These are phyloP conservation scores for Lophotis ruficrista DNA, from an alignment of 2,113 vertebrate species.

Conservation along the genomic window DNA sequence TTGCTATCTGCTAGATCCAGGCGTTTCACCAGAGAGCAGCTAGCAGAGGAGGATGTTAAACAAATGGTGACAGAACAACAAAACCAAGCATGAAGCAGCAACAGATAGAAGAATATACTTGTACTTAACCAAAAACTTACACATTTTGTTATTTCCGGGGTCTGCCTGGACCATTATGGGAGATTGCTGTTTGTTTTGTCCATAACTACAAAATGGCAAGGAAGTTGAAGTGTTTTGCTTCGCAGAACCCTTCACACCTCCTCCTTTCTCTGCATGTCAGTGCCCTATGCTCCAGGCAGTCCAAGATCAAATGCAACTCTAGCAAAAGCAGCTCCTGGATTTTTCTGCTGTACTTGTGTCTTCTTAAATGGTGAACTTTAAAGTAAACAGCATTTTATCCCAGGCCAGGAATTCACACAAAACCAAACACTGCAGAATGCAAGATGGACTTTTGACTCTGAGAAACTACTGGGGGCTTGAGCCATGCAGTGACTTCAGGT, in stretches of 20 bases:
- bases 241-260: neutral
- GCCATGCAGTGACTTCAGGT: neutral
- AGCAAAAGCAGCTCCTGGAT: neutral
- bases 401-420: neutral
- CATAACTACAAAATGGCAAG: neutral
- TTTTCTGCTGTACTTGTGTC: neutral
- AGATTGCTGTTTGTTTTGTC: neutral
- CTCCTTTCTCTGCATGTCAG: neutral
- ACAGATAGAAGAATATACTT: neutral
- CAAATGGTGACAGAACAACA: neutral
- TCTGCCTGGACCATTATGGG: neutral
- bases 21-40: neutral
- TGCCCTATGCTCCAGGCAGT: neutral
- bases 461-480: neutral
- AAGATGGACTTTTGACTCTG: neutral
- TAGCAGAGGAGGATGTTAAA: neutral
- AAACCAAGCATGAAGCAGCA: neutral
- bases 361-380: neutral
- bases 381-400: neutral
- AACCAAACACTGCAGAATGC: neutral
- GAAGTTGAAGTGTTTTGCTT: neutral
- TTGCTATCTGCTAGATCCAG: neutral
- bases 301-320: neutral
- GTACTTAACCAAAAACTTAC: neutral
- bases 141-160: neutral